These are phyloP conservation scores for Notechis scutatus DNA, from an alignment of 2,113 vertebrate species.

Conservation along the genomic window DNA sequence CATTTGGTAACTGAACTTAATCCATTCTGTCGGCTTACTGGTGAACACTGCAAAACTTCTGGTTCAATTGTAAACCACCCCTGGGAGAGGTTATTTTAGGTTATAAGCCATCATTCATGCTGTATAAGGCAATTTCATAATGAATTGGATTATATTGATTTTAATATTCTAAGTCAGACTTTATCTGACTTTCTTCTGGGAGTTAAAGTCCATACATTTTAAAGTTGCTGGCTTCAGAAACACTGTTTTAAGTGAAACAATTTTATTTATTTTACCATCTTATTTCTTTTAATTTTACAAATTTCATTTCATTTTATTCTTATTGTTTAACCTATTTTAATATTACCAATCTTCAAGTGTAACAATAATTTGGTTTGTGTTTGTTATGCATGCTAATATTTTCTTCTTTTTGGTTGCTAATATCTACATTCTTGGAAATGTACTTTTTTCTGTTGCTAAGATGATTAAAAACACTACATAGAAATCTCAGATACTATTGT, in stretches of 20 bases:
- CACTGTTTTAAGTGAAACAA: not conserved
- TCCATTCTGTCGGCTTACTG: not conserved
- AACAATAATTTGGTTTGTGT: not conserved
- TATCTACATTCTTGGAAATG: not conserved
- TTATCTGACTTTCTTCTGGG: not conserved
- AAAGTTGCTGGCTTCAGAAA: not conserved
- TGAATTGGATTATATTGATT: not conserved
- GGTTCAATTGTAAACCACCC: not conserved
- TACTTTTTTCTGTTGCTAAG: not conserved
- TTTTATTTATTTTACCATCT: not conserved
- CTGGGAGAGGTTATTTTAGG: not conserved
- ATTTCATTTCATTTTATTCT: not conserved
- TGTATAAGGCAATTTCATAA: not conserved
- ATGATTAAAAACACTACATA: not conserved
- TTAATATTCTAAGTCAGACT: not conserved
- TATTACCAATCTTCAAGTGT: not conserved
- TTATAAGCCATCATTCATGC: not conserved
- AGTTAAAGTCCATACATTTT: not conserved
- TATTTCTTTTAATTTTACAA: not conserved
- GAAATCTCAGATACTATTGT: not conserved
- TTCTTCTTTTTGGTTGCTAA: not conserved
- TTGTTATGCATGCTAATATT: accelerated
- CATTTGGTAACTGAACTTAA: not conserved
- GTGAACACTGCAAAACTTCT: not conserved
- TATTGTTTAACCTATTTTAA: not conserved